A percentile compares a stretch with the other conserved stretches of the same genome.
Conservation (phyloP, 2,113 vertebrate genomes). For the Siphamia tubifer region DNA sequence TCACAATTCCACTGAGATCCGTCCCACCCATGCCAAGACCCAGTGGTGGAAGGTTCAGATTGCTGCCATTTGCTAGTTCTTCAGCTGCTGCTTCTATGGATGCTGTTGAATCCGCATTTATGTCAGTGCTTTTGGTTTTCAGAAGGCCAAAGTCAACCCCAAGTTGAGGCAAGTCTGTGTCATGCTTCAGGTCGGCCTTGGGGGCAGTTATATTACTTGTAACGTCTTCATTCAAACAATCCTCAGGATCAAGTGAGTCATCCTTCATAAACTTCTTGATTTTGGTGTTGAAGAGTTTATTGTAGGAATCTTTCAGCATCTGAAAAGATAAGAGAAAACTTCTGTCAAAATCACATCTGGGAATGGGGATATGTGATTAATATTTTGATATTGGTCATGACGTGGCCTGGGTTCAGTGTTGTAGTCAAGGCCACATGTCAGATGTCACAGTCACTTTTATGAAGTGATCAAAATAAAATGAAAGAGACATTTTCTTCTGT, state of each 20-base stretch:
- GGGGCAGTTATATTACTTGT: not conserved
- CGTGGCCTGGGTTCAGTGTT: too few relatives aligned
- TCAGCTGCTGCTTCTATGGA: not conserved
- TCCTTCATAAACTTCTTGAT: constrained; percentile 74
- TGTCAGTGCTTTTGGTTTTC: constrained; percentile 20
- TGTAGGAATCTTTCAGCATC: constrained; percentile 77
- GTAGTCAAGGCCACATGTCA: too few relatives aligned
- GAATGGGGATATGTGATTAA: too few relatives aligned
- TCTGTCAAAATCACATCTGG: too few relatives aligned
- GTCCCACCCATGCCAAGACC: constrained; percentile 11
- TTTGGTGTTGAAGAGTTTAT: constrained; percentile 77
- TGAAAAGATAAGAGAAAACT: constrained; percentile 45
- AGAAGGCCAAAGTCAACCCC: constrained; percentile 71
- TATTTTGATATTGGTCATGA: too few relatives aligned
- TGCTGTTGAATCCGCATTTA: not conserved
- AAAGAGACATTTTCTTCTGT: too few relatives aligned
- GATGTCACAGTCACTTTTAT: too few relatives aligned
- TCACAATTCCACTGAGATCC: not conserved
- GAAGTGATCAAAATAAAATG: too few relatives aligned
- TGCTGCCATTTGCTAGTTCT: constrained; percentile 20
- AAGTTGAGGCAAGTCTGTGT: constrained; percentile 48
- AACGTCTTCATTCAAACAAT: not conserved
- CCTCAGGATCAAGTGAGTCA: not conserved
- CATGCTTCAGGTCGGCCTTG: constrained; percentile 20
- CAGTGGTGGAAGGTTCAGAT: constrained; percentile 60